phyloP scores from a whole-genome alignment of 2,888 invertebrate genomes.

The Cheilosia variabilis region DNA sequence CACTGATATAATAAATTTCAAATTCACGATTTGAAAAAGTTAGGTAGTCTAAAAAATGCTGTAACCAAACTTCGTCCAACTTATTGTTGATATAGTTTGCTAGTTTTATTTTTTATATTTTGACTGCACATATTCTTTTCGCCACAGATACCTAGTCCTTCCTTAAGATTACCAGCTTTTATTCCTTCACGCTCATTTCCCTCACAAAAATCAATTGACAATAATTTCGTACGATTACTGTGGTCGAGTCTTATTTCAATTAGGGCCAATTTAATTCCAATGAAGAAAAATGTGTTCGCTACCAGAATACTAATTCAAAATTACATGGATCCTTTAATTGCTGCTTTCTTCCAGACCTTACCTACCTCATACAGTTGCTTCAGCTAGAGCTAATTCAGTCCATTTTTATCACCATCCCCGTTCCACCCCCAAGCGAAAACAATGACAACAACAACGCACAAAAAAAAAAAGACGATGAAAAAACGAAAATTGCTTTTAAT shows the following conservation, averaged over 20 bases:
- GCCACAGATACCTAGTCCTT: too few relatives aligned
- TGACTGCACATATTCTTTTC: too few relatives aligned
- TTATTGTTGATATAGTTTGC: too few relatives aligned
- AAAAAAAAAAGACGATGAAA: slow-evolving; percentile 8
- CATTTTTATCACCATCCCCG: slow-evolving; percentile 11
- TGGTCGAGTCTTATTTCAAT: slow-evolving; percentile 30
- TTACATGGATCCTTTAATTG: slow-evolving; percentile 45
- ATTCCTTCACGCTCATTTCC: too few relatives aligned
- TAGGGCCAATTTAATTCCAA: slow-evolving; percentile 42
- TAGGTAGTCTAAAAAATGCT: too few relatives aligned
- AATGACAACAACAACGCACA: slow-evolving; percentile 1
- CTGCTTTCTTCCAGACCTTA: slow-evolving; percentile 14
- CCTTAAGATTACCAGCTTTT: too few relatives aligned
- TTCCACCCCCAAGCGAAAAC: slow-evolving; percentile 10
- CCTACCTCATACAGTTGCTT: slow-evolving; percentile 14
- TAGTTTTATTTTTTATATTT: too few relatives aligned
- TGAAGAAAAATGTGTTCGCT: slow-evolving; percentile 35
- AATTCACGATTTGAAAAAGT: too few relatives aligned
- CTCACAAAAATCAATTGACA: slow-evolving; percentile 4
- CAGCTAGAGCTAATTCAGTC: slow-evolving; percentile 2
- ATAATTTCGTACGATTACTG: slow-evolving; percentile 30
- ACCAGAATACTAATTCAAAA: slow-evolving; percentile 56
- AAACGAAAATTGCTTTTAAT: slow-evolving; percentile 69
- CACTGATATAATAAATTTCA: too few relatives aligned
- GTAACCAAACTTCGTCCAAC: too few relatives aligned